Evolutionary conservation across 2,888 invertebrate genomes (phyloP).

Genomic region (Ditylenchus weischeri): DNA sequence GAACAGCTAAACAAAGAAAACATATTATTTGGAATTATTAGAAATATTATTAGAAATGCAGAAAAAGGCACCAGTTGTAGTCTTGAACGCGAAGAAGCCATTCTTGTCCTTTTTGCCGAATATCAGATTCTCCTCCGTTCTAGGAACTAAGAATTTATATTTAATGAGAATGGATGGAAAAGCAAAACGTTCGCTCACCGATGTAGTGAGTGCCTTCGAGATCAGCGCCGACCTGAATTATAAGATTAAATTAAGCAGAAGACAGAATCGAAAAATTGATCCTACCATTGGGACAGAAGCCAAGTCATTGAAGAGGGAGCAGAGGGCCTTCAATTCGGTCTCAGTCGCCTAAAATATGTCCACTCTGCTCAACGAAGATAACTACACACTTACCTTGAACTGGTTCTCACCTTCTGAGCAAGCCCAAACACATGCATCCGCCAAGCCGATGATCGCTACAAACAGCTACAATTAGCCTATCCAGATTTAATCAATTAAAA

Average conservation of each 20-base stretch:
- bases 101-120: conserved; percentile 58
- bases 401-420: conserved; percentile 40
- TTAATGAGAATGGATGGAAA: no score
- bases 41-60: no score
- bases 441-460: conserved; percentile 48
- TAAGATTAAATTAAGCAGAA: no score
- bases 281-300: conserved; percentile 36
- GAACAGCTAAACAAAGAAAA: conserved; percentile 37
- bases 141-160: conserved; percentile 41
- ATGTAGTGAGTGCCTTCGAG: conserved; percentile 57
- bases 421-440: conserved; percentile 56
- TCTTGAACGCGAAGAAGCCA: conserved; percentile 57
- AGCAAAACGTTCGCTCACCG: neutral
- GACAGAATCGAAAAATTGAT: no score
- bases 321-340: conserved; percentile 51
- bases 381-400: conserved; percentile 37
- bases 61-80: conserved; percentile 39
- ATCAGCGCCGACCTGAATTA: conserved; percentile 40
- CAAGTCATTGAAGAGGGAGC: conserved; percentile 46
- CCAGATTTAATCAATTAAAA: no score
- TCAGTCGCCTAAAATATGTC: conserved; percentile 47
- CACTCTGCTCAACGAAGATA: no score
- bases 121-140: conserved; percentile 55
- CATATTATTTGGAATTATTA: no score
- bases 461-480: no score